Conservation (phyloP, 2,888 invertebrate genomes). For the Troides helena region DNA sequence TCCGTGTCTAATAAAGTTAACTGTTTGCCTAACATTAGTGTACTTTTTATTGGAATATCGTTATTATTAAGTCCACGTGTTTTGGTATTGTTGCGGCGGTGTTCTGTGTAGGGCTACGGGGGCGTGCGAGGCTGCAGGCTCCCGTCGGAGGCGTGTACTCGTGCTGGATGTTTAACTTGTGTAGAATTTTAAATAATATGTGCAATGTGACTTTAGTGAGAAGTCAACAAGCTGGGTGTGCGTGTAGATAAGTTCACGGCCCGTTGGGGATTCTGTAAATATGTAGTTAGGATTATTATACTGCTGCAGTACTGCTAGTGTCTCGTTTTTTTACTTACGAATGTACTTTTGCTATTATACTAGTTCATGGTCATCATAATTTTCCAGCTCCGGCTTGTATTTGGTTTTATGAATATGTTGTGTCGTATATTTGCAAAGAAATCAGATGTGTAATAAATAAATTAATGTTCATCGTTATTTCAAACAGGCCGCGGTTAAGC, state of each 20-base stretch:
- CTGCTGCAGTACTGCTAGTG: conserved; percentile 42
- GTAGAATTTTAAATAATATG: conserved; percentile 50
- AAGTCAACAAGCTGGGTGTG: conserved; percentile 63
- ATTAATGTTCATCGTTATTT: too few relatives aligned
- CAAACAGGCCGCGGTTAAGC: not conserved
- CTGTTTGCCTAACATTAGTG: conserved; percentile 42
- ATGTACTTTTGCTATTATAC: not conserved
- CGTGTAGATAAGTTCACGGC: conserved; percentile 63
- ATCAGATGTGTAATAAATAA: too few relatives aligned
- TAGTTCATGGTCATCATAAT: not conserved
- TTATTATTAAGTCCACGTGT: conserved; percentile 30
- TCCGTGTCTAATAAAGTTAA: conserved; percentile 50
- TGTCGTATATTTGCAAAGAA: too few relatives aligned
- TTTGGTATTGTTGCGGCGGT: conserved; percentile 30
- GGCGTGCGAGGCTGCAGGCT: not conserved
- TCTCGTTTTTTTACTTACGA: conserved; percentile 31
- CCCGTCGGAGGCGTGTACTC: conserved; percentile 54
- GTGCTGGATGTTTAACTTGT: conserved; percentile 51
- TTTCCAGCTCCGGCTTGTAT: too few relatives aligned
- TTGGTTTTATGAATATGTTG: too few relatives aligned
- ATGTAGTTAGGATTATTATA: conserved; percentile 34
- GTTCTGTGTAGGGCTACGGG: conserved; percentile 22
- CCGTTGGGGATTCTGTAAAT: conserved; percentile 62
- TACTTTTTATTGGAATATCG: conserved; percentile 36
- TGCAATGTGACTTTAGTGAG: conserved; percentile 65